These are phyloP conservation scores for Cryptoprocta ferox DNA, from an alignment of 2,797 vertebrate species.

Conservation along the genomic window DNA sequence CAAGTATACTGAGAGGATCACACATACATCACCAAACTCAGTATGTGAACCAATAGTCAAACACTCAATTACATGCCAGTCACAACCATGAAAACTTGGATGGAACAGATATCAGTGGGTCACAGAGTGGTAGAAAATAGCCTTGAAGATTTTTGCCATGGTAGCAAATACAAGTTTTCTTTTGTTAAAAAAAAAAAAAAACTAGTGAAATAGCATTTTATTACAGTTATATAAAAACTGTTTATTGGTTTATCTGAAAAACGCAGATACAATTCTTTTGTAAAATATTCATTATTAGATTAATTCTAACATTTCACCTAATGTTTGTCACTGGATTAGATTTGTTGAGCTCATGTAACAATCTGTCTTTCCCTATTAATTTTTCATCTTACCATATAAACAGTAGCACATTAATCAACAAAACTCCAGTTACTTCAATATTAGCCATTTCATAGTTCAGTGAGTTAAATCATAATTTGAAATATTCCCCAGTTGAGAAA, in stretches of 20 bases:
- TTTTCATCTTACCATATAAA: background rate
- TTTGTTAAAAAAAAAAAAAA: background rate
- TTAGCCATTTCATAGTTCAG: background rate
- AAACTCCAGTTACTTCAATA: background rate
- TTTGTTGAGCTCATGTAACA: background rate
- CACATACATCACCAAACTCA: background rate
- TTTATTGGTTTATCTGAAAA: background rate
- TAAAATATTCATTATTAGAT: background rate
- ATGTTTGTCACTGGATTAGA: background rate
- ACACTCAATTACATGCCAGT: conserved; percentile 32
- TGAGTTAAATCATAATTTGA: conserved; percentile 21
- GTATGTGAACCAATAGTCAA: background rate
- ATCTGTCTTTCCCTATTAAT: background rate
- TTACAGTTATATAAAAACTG: background rate
- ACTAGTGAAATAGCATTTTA: background rate
- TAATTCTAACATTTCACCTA: conserved; percentile 1
- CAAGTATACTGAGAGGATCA: conserved; percentile 28
- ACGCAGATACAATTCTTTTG: background rate
- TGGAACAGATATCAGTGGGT: conserved; percentile 23
- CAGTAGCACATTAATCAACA: background rate
- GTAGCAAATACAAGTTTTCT: background rate
- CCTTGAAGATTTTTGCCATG: background rate
- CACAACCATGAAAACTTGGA: background rate
- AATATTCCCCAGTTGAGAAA: background rate
- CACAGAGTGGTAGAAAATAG: background rate